Conservation (phyloP, 2,888 invertebrate species). For the Latrodectus elegans region DNA sequence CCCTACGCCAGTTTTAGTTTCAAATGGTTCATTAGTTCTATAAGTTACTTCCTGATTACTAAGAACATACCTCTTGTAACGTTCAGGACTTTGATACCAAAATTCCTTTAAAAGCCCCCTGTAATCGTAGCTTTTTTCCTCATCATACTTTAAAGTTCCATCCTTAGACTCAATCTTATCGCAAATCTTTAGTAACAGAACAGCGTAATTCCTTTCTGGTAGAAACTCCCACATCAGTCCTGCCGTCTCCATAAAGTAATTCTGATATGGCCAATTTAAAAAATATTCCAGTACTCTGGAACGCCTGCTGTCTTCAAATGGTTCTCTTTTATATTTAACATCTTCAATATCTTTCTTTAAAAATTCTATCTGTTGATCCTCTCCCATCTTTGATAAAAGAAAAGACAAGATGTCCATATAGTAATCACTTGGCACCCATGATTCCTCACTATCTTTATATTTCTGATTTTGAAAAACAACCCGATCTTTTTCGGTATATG, state of each 20-base stretch:
- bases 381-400: slow-evolving; percentile 11
- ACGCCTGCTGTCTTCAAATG: neutral
- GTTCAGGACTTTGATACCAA: slow-evolving; percentile 16
- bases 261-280: slow-evolving; percentile 40
- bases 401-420: slow-evolving; percentile 24
- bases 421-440: slow-evolving; percentile 33
- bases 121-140: slow-evolving; percentile 36
- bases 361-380: slow-evolving; percentile 29
- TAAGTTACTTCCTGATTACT: slow-evolving; percentile 4
- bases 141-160: slow-evolving; percentile 6
- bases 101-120: slow-evolving; percentile 29
- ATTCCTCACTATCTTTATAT: slow-evolving; percentile 30
- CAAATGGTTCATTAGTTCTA: neutral
- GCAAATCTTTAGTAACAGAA: slow-evolving; percentile 21
- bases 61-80: slow-evolving; percentile 28
- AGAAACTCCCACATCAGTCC: slow-evolving; percentile 20
- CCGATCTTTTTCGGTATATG: slow-evolving; percentile 16
- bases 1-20: neutral
- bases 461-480: slow-evolving; percentile 31
- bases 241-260: slow-evolving; percentile 19
- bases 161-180: slow-evolving; percentile 16
- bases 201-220: slow-evolving; percentile 13
- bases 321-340: slow-evolving; percentile 6
- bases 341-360: slow-evolving; percentile 19
- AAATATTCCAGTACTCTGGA: slow-evolving; percentile 39